These are phyloP conservation scores for Thaleichthys pacificus DNA, from an alignment of 2,797 vertebrate genomes.

Conservation along the genomic window DNA sequence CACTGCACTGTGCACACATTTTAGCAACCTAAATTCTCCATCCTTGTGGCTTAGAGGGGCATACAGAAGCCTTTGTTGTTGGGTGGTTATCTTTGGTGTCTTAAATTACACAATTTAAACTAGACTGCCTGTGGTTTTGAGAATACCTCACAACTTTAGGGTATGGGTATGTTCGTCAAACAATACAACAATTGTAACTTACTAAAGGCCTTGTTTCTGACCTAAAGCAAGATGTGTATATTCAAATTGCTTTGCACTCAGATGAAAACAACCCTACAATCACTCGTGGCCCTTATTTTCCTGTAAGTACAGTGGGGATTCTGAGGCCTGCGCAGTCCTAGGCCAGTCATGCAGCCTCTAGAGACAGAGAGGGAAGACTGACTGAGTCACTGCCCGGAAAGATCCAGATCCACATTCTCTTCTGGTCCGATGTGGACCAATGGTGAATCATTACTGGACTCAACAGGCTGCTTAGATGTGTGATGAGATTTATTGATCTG, in stretches of 20 bases:
- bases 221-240: background rate
- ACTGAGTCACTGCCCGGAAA: slow-evolving; percentile 62
- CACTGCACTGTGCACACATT: slow-evolving; percentile 37
- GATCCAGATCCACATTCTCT: slow-evolving; percentile 39
- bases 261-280: slow-evolving; percentile 6
- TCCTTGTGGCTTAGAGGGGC: slow-evolving; percentile 3
- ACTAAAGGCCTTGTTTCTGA: background rate
- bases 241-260: background rate
- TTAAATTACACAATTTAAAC: background rate
- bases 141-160: too few species aligned
- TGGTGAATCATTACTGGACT: slow-evolving; percentile 40
- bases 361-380: slow-evolving; percentile 39
- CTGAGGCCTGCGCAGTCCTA: slow-evolving; percentile 14
- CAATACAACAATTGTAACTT: background rate
- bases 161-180: too few species aligned
- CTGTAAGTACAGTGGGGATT: background rate
- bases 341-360: slow-evolving; percentile 11
- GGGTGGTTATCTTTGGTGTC: background rate
- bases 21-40: slow-evolving; percentile 32
- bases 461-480: slow-evolving; percentile 25
- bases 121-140: too few species aligned
- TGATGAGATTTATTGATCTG: slow-evolving; percentile 42
- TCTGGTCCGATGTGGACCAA: slow-evolving; percentile 38
- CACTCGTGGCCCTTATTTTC: background rate
- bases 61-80: background rate